A percentile compares a stretch with the other conserved stretches of the same genome.
These are phyloP conservation scores for Ephialtes manifestator DNA, from an alignment of 2,888 invertebrate genomes.

Conservation along the genomic window DNA sequence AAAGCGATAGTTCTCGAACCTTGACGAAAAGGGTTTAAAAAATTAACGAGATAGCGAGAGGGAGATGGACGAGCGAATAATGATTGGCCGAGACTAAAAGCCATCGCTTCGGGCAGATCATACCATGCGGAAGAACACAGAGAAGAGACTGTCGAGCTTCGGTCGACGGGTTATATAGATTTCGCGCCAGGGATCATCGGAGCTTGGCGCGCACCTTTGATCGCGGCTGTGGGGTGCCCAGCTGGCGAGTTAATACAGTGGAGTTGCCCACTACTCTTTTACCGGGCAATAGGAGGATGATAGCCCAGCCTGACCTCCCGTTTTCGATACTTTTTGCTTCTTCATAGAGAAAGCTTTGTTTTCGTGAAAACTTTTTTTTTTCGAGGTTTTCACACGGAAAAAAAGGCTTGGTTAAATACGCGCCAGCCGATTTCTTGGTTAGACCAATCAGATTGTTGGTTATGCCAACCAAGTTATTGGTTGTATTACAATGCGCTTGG, in stretches of 20 bases:
- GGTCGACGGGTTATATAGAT: slow-evolving; percentile 26
- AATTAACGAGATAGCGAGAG: slow-evolving; percentile 23
- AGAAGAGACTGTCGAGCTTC: slow-evolving; percentile 17
- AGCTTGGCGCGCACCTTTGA: slow-evolving; percentile 47
- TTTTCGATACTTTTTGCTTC: slow-evolving; percentile 12
- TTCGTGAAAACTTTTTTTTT: not conserved
- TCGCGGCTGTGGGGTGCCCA: slow-evolving; percentile 13
- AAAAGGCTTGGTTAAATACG: no score
- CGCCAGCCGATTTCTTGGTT: no score
- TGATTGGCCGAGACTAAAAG: slow-evolving; percentile 47
- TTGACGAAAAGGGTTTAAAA: slow-evolving; percentile 23
- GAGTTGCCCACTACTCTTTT: slow-evolving; percentile 3
- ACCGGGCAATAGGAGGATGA: slow-evolving; percentile 13
- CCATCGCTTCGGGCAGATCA: slow-evolving; percentile 19
- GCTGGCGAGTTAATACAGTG: slow-evolving; percentile 18
- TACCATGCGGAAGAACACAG: slow-evolving; percentile 39
- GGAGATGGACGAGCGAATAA: slow-evolving; percentile 24
- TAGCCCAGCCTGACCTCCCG: slow-evolving; percentile 1
- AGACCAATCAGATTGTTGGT: no score
- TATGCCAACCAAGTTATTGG: no score
- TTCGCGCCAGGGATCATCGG: slow-evolving; percentile 41
- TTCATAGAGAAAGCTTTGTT: slow-evolving; percentile 1
- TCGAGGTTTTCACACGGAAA: not conserved
- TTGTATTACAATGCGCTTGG: no score
- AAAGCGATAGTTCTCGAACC: slow-evolving; percentile 23